These are phyloP conservation scores for Margarornis squamiger DNA, from an alignment of 2,797 vertebrate species.

Conservation along the genomic window DNA sequence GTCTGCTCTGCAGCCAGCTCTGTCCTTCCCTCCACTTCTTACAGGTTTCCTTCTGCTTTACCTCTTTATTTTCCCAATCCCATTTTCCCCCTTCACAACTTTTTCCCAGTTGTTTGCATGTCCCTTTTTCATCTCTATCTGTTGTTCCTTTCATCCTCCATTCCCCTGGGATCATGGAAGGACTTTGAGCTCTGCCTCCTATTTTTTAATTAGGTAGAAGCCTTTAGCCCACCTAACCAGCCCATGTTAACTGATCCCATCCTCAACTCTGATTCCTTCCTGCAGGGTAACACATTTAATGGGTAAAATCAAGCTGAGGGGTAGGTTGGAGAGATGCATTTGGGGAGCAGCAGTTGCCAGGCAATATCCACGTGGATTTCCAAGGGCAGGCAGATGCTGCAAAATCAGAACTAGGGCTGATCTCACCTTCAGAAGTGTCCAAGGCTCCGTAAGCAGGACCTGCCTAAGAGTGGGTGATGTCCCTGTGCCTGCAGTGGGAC, in stretches of 20 bases:
- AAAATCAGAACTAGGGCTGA: background rate
- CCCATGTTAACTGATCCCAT: background rate
- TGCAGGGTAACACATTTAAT: accelerated
- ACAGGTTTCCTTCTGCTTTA: background rate
- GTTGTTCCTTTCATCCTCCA: background rate
- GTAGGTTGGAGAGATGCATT: background rate
- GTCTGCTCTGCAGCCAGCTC: background rate
- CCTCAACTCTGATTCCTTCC: background rate
- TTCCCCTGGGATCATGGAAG: background rate
- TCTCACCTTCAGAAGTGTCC: background rate
- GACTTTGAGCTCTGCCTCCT: background rate
- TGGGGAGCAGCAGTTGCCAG: background rate
- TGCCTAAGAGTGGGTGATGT: background rate
- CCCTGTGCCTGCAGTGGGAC: background rate
- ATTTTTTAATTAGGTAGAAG: background rate
- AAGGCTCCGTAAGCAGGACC: background rate
- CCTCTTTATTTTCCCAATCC: background rate
- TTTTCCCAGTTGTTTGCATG: accelerated
- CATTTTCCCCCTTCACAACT: background rate
- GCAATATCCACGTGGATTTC: background rate
- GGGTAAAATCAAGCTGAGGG: background rate
- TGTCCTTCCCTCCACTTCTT: background rate
- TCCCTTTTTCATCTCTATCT: background rate
- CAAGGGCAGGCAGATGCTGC: background rate
- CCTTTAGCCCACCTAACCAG: background rate